phyloP scores from a whole-genome alignment of 1,140 invertebrate genomes.

The Pachyrhynchus sulphureomaculatus region DNA sequence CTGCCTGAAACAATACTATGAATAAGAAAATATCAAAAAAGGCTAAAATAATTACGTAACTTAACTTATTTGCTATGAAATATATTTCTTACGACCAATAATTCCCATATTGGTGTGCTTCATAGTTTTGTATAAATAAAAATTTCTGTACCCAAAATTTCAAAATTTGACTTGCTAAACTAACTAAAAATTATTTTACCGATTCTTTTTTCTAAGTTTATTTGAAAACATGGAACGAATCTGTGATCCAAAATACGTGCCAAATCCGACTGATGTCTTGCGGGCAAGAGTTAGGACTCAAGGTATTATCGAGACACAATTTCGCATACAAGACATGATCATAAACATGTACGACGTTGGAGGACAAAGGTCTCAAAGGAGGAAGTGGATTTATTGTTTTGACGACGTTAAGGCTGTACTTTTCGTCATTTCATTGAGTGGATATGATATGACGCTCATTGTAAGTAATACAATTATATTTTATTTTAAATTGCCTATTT shows the following conservation, averaged over 20 bases:
- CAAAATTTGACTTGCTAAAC: too few species aligned
- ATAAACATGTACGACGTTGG: slow-evolving; percentile 66
- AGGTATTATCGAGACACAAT: slow-evolving; percentile 76
- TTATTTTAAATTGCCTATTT: background rate
- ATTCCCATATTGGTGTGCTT: too few species aligned
- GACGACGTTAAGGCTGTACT: slow-evolving; percentile 66
- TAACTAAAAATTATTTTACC: too few species aligned
- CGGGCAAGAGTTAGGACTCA: slow-evolving; percentile 72
- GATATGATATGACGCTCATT: slow-evolving; percentile 66
- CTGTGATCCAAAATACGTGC: slow-evolving; percentile 65
- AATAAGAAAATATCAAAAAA: too few species aligned
- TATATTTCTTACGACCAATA: too few species aligned
- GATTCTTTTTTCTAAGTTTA: slow-evolving; percentile 55
- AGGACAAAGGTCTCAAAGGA: slow-evolving; percentile 70
- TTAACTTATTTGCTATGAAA: too few species aligned
- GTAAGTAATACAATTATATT: slow-evolving; percentile 46
- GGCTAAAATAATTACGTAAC: too few species aligned
- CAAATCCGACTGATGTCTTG: slow-evolving; percentile 71
- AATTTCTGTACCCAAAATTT: too few species aligned
- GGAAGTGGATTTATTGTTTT: slow-evolving; percentile 77
- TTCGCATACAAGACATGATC: slow-evolving; percentile 68
- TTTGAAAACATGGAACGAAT: slow-evolving; percentile 71
- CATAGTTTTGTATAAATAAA: too few species aligned
- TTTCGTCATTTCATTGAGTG: slow-evolving; percentile 67
- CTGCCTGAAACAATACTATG: too few species aligned